Evolutionary conservation across 2,113 vertebrate species (phyloP).

Genomic region (Trinectes maculatus): DNA sequence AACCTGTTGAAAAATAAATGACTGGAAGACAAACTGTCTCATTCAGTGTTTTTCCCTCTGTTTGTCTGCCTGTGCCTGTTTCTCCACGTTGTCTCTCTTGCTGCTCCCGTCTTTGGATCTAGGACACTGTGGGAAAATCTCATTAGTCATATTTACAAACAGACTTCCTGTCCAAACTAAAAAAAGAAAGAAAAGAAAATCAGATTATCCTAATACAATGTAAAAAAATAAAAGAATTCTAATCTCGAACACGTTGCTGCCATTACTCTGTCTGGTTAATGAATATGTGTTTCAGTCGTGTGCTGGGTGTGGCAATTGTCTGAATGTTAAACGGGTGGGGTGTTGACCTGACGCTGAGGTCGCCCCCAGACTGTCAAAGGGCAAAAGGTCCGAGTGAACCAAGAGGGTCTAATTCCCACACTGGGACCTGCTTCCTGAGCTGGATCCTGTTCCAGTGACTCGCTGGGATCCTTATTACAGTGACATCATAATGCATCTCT

Average conservation of each 20-base stretch:
- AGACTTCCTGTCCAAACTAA: constrained; percentile 59
- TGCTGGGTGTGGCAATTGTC: constrained; percentile 8
- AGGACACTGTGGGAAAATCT: constrained; percentile 56
- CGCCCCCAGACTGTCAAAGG: constrained; percentile 7
- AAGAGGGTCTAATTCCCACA: constrained; percentile 45
- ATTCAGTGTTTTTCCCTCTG: background rate
- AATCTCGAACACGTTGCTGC: background rate
- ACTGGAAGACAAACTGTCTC: background rate
- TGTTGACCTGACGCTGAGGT: constrained; percentile 47
- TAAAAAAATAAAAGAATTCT: too few species aligned
- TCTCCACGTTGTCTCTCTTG: background rate
- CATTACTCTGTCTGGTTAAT: background rate
- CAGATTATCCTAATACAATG: constrained; percentile 18
- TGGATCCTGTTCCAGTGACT: constrained; percentile 1
- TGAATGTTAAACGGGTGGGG: constrained; percentile 49
- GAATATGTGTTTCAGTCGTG: background rate
- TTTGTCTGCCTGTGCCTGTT: constrained; percentile 16
- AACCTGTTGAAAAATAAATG: constrained; percentile 14
- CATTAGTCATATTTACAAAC: constrained; percentile 51
- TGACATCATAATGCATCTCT: background rate
- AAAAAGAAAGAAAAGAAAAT: constrained; percentile 5
- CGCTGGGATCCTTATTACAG: too few species aligned
- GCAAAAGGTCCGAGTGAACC: constrained; percentile 54
- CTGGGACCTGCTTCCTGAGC: constrained; percentile 2
- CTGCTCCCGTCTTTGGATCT: background rate